These are phyloP conservation scores for Hephaestus fuliginosus DNA, from an alignment of 2,797 vertebrate species.

Conservation along the genomic window DNA sequence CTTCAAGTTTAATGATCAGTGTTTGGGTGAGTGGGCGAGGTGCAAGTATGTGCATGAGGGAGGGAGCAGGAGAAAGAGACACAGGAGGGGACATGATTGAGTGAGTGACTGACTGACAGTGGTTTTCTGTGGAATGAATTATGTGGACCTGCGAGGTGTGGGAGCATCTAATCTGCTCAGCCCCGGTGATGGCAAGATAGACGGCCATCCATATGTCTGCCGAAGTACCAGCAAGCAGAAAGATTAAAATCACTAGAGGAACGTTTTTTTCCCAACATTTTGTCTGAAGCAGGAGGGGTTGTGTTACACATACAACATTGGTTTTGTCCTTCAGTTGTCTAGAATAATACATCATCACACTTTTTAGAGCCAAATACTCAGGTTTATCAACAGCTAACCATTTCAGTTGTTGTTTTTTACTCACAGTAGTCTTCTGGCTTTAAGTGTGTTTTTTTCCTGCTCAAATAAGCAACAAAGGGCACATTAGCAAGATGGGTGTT, in stretches of 20 bases:
- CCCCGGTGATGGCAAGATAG: slow-evolving; percentile 66
- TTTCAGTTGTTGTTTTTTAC: neutral
- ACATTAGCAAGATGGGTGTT: neutral
- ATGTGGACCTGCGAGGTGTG: slow-evolving; percentile 56
- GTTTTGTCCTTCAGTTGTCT: slow-evolving; percentile 34
- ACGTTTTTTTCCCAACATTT: slow-evolving; percentile 18
- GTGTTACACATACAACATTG: slow-evolving; percentile 20
- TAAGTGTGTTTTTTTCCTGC: neutral
- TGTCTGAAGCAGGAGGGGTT: slow-evolving; percentile 14
- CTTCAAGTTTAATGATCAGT: slow-evolving; percentile 75
- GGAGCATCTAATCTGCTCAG: slow-evolving; percentile 74
- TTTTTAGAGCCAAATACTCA: neutral
- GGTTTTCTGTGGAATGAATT: slow-evolving; percentile 69
- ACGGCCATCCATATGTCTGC: slow-evolving; percentile 55
- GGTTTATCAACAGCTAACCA: neutral
- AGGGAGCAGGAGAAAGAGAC: slow-evolving; percentile 33
- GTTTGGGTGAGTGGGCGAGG: slow-evolving; percentile 49
- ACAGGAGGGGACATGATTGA: slow-evolving; percentile 54
- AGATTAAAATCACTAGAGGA: slow-evolving; percentile 60
- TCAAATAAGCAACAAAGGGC: slow-evolving; percentile 32
- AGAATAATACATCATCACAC: neutral
- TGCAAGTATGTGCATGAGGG: slow-evolving; percentile 31
- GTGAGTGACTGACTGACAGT: slow-evolving; percentile 75
- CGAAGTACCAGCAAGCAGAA: slow-evolving; percentile 59
- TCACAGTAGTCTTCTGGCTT: neutral